Conservation (phyloP, 2,888 invertebrate genomes). For the Graphium colonna region DNA sequence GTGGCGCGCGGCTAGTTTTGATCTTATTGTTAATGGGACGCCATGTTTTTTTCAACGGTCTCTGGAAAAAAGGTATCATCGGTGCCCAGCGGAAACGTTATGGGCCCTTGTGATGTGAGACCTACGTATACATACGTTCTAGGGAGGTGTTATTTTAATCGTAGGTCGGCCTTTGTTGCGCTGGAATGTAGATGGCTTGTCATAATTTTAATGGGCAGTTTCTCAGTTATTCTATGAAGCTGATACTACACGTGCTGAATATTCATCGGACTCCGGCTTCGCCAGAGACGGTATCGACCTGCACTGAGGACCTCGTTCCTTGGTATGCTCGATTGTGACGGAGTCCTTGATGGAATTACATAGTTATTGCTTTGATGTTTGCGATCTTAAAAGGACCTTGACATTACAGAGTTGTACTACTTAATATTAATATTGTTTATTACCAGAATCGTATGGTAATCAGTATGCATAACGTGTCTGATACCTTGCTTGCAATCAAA, state of each 20-base stretch:
- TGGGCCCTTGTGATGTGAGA: slow-evolving; percentile 76
- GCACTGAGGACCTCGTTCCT: slow-evolving; percentile 21
- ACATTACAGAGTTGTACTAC: no score
- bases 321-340: slow-evolving; percentile 22
- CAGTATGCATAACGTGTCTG: no score
- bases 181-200: slow-evolving; percentile 78
- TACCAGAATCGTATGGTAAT: no score
- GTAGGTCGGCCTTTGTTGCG: slow-evolving; percentile 74
- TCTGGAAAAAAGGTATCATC: slow-evolving; percentile 73
- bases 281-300: slow-evolving; percentile 29
- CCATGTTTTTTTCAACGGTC: slow-evolving; percentile 71
- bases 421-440: no score
- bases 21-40: slow-evolving; percentile 79
- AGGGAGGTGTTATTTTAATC: slow-evolving; percentile 79
- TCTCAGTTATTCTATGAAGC: slow-evolving; percentile 59
- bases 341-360: slow-evolving; percentile 10
- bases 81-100: slow-evolving; percentile 77
- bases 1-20: slow-evolving; percentile 78
- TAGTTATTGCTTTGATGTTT: slow-evolving; percentile 12
- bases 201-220: slow-evolving; percentile 76
- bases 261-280: slow-evolving; percentile 44
- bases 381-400: background rate
- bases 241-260: slow-evolving; percentile 61
- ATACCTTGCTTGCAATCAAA: no score
- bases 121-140: slow-evolving; percentile 67